A percentile compares a stretch with the other conserved stretches of the same genome.
Evolutionary conservation across 2,113 vertebrate genomes (phyloP).

Genomic region (Tor tambroides): DNA sequence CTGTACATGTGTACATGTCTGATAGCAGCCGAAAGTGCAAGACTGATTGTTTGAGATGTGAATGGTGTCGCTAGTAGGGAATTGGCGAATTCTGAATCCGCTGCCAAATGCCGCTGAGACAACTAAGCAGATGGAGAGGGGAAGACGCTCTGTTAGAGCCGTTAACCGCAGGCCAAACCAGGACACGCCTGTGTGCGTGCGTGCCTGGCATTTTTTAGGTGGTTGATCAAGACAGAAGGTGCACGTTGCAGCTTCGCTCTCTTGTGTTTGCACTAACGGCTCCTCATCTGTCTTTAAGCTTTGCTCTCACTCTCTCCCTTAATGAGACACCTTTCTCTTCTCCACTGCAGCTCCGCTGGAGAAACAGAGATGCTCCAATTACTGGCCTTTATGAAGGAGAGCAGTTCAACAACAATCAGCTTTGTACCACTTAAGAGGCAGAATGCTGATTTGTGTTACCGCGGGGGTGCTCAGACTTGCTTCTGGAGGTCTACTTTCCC

Average conservation of each 20-base stretch:
- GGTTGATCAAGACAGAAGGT: constrained; percentile 10
- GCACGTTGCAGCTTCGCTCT: not conserved
- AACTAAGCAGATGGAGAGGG: constrained; percentile 33
- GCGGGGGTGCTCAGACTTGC: not conserved
- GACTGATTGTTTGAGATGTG: not conserved
- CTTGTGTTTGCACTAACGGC: constrained; percentile 4
- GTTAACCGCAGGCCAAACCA: constrained; percentile 21
- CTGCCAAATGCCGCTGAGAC: constrained; percentile 41
- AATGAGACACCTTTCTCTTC: constrained; percentile 30
- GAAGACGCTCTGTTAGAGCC: constrained; percentile 33
- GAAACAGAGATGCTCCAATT: constrained; percentile 28
- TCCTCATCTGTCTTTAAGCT: constrained; percentile 34
- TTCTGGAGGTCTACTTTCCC: not conserved
- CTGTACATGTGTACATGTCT: not conserved
- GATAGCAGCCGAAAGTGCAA: not conserved
- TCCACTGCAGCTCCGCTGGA: not conserved
- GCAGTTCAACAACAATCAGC: constrained; percentile 28
- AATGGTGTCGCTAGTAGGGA: constrained; percentile 19
- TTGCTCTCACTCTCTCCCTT: constrained; percentile 1
- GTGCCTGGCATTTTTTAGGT: constrained; percentile 16
- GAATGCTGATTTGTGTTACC: constrained; percentile 23
- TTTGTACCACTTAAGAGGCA: constrained; percentile 18
- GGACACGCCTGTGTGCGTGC: not conserved
- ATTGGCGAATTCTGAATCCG: constrained; percentile 35
- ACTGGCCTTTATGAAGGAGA: constrained; percentile 18